These are phyloP conservation scores for Kryptolebias marmoratus DNA, from an alignment of 2,113 vertebrate species.

Conservation along the genomic window DNA sequence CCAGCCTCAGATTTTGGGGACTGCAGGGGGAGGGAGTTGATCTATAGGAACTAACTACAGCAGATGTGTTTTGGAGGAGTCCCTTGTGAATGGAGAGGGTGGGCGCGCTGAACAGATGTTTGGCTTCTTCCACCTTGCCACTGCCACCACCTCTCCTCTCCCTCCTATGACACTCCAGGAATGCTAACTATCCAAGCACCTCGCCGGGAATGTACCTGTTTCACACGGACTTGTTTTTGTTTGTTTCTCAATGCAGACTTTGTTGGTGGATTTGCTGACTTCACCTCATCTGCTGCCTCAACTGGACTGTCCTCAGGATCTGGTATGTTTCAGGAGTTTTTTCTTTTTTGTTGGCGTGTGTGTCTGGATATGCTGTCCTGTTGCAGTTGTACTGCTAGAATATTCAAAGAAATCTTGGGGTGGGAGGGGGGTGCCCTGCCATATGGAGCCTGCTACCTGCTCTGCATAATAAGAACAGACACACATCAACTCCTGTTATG, in stretches of 20 bases:
- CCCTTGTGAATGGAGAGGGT: constrained; percentile 84
- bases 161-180: constrained; percentile 76
- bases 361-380: constrained; percentile 61
- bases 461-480: constrained; percentile 91
- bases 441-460: constrained; percentile 88
- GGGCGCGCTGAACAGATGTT: constrained; percentile 93
- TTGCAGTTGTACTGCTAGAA: constrained; percentile 82
- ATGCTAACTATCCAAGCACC: constrained; percentile 65
- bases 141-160: constrained; percentile 82
- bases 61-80: constrained; percentile 91
- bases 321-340: constrained; percentile 79
- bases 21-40: constrained; percentile 64
- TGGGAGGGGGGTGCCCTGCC: constrained; percentile 70
- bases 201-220: constrained; percentile 62
- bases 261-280: constrained; percentile 93
- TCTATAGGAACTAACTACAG: constrained; percentile 84
- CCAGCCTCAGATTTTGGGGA: constrained; percentile 56
- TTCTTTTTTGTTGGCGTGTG: constrained; percentile 23
- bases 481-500: constrained; percentile 86
- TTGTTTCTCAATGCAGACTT: constrained; percentile 78
- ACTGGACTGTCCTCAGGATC: constrained; percentile 80
- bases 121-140: constrained; percentile 80
- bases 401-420: constrained; percentile 84
- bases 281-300: constrained; percentile 86
- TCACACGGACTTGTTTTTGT: constrained; percentile 48